Base-by-base conservation (phyloP, 1,140 invertebrate species). In the Hyposmocoma kahamanoa region DNA sequence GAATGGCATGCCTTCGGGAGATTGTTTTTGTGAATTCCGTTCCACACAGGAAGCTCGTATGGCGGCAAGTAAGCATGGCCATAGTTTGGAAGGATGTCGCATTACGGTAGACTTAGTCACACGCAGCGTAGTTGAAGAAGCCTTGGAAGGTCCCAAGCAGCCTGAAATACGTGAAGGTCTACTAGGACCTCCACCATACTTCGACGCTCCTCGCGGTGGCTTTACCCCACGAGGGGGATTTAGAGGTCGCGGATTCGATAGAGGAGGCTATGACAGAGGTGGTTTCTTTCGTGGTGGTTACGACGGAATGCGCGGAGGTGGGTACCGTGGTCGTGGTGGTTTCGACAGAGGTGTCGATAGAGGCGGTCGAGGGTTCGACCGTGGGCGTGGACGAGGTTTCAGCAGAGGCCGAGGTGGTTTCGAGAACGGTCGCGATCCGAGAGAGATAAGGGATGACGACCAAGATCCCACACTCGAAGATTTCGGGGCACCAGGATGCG, bases 21-120 rank as follows among this genome's bases (percentile, higher is more conserved):
- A 96, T 57, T 95, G 94, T 26, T 96, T 95, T 70, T 94, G 95
- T 58, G 95, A 97, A 70, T 97, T 97, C 69, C 80, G 87, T 8
- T 89, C 88, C 11, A 50, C 80, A 0, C 88, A 90, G 21, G 93
- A 96, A 62, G 93, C 93, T 1, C 81, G 89, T 8, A 82, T 87
- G 45, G 95, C 95, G 0, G 73, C 91, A 0, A 80, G 88, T 0
- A 95, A 95, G 67, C 91, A 96, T 69, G 91, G 91, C 0, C 62
- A 89, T 0, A 87, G 88, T 13, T 83, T 95, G 4, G 93, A 91
- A 0, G 89, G 89, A 2, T 89, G 90, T 42, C 81, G 89, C 0
- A 85, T 97, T 1, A 88, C 87, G 0, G 89, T 97, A 0, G 88
- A 90, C 22, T 56, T 92, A 0, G 90, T 96, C 1, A 74, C 89